A percentile compares a stretch with the other conserved stretches of the same genome.
Conservation (phyloP, 2,113 vertebrate species). For the Phrynosoma blainvillii region DNA sequence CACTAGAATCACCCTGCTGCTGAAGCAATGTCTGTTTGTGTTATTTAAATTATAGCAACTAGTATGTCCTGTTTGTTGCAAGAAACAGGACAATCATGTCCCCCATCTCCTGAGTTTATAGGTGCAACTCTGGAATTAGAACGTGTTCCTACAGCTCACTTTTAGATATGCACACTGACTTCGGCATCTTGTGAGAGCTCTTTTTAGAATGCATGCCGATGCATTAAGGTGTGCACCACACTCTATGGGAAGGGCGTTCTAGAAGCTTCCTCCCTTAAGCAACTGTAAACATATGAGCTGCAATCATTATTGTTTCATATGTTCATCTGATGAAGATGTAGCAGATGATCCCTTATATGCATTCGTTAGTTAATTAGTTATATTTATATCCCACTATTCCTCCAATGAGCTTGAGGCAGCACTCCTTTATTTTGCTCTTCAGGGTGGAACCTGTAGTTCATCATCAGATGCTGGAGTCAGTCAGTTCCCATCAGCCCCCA, state of each 20-base stretch:
- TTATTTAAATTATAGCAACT: background rate
- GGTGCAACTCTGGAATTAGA: background rate
- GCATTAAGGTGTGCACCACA: background rate
- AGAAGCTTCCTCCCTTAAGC: background rate
- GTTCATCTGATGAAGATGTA: background rate
- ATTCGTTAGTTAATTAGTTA: too few relatives aligned
- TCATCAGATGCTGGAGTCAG: background rate
- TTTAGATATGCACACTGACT: background rate
- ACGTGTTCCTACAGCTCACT: background rate
- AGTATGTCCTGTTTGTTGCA: background rate
- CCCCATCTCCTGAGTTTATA: background rate
- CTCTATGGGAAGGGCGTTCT: background rate
- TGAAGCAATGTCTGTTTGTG: background rate
- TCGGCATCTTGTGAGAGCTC: background rate
- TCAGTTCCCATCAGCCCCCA: background rate
- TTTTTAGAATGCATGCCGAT: background rate
- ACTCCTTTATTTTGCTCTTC: background rate
- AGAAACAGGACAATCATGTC: background rate
- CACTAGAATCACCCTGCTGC: background rate
- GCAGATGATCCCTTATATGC: too few relatives aligned
- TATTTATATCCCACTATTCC: background rate
- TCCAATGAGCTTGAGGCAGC: background rate
- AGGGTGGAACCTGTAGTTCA: background rate
- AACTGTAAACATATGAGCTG: background rate
- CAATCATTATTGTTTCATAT: background rate